Evolutionary conservation across 2,888 invertebrate species (phyloP).

Genomic region (Macaria notata): DNA sequence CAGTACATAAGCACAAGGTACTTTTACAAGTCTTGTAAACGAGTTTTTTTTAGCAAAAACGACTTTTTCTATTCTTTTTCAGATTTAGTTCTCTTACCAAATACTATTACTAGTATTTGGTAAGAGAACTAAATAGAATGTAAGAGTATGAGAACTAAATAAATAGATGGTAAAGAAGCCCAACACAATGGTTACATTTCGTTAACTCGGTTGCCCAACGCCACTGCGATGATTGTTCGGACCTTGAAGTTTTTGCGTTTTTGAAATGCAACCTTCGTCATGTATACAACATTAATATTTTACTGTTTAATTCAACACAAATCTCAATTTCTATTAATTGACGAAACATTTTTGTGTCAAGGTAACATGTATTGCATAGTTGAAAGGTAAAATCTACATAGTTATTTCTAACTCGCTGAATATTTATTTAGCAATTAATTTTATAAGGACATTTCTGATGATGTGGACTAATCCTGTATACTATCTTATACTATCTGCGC

Average conservation of each 20-base stretch:
- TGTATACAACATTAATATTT: slow-evolving; percentile 33
- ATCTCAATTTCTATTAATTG: slow-evolving; percentile 63
- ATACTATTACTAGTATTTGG: no score
- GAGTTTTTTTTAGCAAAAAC: no score
- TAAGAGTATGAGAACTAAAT: no score
- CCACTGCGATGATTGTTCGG: slow-evolving; percentile 22
- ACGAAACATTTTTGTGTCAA: slow-evolving; percentile 69
- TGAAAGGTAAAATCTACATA: slow-evolving; percentile 72
- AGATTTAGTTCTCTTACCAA: no score
- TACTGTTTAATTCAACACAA: slow-evolving; percentile 46
- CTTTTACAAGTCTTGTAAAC: no score
- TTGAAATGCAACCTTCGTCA: slow-evolving; percentile 31
- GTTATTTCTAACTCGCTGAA: slow-evolving; percentile 64
- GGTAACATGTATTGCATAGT: slow-evolving; percentile 63
- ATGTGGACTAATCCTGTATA: slow-evolving; percentile 21
- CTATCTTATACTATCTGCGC: no score
- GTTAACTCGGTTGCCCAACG: slow-evolving; percentile 9
- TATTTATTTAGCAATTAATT: slow-evolving; percentile 60
- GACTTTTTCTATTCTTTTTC: no score
- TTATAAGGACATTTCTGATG: slow-evolving; percentile 42
- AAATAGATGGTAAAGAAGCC: no score
- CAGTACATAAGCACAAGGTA: no score
- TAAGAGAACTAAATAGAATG: no score
- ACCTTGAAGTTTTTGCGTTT: slow-evolving; percentile 30
- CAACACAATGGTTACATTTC: no score